Evolutionary conservation across 2,888 invertebrate species (phyloP).

Genomic region (Heliconius charithonia): DNA sequence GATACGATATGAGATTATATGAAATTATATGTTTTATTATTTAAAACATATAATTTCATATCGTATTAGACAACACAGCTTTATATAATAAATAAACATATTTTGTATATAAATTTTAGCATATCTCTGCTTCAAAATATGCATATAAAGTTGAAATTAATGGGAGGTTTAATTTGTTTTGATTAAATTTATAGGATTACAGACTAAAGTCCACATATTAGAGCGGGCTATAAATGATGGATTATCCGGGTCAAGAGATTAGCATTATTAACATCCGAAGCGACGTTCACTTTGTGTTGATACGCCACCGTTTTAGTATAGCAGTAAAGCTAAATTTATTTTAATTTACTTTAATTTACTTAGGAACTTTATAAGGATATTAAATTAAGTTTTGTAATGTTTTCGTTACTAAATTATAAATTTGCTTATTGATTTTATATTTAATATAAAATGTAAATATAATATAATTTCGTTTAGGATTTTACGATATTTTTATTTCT

Average conservation of each 20-base stretch:
- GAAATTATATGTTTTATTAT: too few relatives aligned
- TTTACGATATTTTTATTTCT: background rate
- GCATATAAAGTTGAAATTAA: background rate
- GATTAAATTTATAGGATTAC: conserved; percentile 35
- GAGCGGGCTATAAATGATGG: conserved; percentile 58
- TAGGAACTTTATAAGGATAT: background rate
- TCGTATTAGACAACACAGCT: background rate
- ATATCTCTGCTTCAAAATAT: background rate
- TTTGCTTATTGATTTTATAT: background rate
- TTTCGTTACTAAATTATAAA: background rate
- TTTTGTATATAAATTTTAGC: background rate
- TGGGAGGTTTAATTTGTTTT: conserved; percentile 4
- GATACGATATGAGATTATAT: too few relatives aligned
- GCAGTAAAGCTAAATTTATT: conserved; percentile 10
- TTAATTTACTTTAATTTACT: too few relatives aligned
- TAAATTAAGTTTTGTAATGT: conserved; percentile 4
- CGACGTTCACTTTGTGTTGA: conserved; percentile 27
- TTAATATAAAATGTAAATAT: too few relatives aligned
- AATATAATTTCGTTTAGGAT: background rate
- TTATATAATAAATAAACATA: background rate
- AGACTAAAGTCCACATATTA: conserved; percentile 52
- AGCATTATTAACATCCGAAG: conserved; percentile 39
- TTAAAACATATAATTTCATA: background rate
- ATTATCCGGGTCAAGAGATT: conserved; percentile 54
- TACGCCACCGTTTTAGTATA: background rate